Conservation (phyloP, 2,797 vertebrate species). For the Gambelia wislizenii region DNA sequence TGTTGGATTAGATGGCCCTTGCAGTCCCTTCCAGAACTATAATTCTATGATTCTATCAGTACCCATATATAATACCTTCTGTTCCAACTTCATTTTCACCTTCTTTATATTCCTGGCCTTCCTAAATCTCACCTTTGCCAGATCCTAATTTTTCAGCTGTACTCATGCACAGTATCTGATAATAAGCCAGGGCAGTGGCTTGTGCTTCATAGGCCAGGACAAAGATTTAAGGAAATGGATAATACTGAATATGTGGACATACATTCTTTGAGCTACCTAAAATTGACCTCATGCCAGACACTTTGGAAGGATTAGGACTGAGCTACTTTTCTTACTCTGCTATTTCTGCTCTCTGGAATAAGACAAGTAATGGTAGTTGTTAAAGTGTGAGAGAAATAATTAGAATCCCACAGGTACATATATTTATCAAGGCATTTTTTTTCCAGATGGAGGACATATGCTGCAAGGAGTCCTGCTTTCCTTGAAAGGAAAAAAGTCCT, state of each 20-base stretch:
- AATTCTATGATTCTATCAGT: neutral
- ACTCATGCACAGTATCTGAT: neutral
- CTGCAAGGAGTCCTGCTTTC: slow-evolving; percentile 57
- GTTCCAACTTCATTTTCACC: neutral
- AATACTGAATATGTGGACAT: slow-evolving; percentile 30
- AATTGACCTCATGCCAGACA: slow-evolving; percentile 43
- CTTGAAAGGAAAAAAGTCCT: slow-evolving; percentile 47
- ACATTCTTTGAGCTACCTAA: neutral
- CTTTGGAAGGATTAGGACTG: slow-evolving; percentile 34
- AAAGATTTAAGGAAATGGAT: slow-evolving; percentile 33
- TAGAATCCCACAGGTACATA: slow-evolving; percentile 60
- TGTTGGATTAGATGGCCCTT: too few species aligned
- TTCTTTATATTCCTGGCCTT: neutral
- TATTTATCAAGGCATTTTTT: slow-evolving; percentile 61
- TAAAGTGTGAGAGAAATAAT: slow-evolving; percentile 65
- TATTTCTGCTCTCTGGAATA: slow-evolving; percentile 59
- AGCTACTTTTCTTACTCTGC: slow-evolving; percentile 45
- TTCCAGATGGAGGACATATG: slow-evolving; percentile 68
- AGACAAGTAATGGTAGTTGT: slow-evolving; percentile 50
- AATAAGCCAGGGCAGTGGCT: slow-evolving; percentile 4
- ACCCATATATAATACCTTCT: too few species aligned
- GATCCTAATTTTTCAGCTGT: neutral
- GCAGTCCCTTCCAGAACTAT: too few species aligned
- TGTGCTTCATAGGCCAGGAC: neutral
- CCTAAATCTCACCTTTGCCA: neutral